Evolutionary conservation across 2,113 vertebrate genomes (phyloP).

Genomic region (Oxygymnocypris stewartii): DNA sequence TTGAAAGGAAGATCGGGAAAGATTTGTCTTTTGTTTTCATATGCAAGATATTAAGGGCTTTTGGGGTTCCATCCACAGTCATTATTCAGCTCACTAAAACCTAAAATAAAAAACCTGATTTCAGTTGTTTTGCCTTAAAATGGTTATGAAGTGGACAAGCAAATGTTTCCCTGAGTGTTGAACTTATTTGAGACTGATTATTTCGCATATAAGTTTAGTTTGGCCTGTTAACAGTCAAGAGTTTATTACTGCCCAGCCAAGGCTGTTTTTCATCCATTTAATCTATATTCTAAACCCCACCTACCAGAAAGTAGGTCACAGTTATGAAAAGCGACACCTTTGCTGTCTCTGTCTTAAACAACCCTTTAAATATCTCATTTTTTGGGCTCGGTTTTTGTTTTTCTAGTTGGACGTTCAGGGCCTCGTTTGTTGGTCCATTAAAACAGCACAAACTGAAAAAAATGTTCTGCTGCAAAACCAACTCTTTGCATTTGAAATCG

Average conservation of each 20-base stretch:
- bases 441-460: conserved; percentile 90
- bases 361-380: conserved; percentile 11
- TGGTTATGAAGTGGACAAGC: conserved; percentile 78
- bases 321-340: too few relatives aligned
- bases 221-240: not conserved
- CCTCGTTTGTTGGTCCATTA: conserved; percentile 63
- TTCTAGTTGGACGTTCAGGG: conserved; percentile 55
- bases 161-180: conserved; percentile 59
- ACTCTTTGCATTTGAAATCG: conserved; percentile 70
- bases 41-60: conserved; percentile 81
- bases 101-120: conserved; percentile 68
- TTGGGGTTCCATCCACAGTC: conserved; percentile 91
- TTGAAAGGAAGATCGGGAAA: not conserved
- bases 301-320: too few relatives aligned
- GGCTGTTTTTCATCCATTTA: too few relatives aligned
- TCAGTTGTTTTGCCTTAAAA: conserved; percentile 96
- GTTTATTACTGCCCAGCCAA: not conserved
- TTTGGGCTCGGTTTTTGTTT: not conserved
- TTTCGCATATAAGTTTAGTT: not conserved
- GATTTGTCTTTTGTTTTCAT: conserved; percentile 66
- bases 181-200: not conserved
- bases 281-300: too few relatives aligned
- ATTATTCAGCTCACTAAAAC: conserved; percentile 69
- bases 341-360: too few relatives aligned
- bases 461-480: conserved; percentile 88